Evolutionary conservation across 2,888 invertebrate genomes (phyloP).

Genomic region (Alloscopus bannaensis): DNA sequence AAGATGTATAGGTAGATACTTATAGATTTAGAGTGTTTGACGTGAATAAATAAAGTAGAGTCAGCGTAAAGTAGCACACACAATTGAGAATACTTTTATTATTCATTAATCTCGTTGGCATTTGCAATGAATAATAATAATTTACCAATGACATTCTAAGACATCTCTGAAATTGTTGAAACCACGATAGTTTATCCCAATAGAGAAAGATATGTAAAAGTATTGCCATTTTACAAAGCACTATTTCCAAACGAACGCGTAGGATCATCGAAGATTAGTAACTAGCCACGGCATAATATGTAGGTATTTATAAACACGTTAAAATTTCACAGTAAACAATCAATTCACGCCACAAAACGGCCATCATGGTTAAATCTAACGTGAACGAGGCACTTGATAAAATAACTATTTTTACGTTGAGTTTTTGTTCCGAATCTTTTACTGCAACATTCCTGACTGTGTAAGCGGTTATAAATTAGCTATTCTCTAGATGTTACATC

Average conservation of each 20-base stretch:
- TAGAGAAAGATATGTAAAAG: conserved; percentile 53
- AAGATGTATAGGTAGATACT: too few species aligned
- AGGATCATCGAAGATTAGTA: too few species aligned
- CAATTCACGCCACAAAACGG: not conserved
- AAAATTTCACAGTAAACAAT: not conserved
- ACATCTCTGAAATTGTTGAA: not conserved
- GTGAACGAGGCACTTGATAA: conserved; percentile 17
- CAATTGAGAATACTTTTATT: not conserved
- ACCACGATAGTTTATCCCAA: conserved; percentile 29
- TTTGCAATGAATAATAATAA: not conserved
- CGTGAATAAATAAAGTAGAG: too few species aligned
- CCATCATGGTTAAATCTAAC: not conserved
- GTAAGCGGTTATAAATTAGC: too few species aligned
- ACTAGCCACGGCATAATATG: conserved; percentile 10
- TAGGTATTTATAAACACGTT: not conserved
- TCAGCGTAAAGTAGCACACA: not conserved
- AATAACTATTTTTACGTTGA: too few species aligned
- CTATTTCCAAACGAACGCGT: conserved; percentile 45
- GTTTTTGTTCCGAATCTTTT: too few species aligned
- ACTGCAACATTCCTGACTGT: too few species aligned
- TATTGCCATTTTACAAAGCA: conserved; percentile 63
- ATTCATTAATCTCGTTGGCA: conserved; percentile 1
- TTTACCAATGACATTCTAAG: not conserved
- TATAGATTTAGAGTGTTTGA: too few species aligned
- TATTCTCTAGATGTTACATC: too few species aligned